Percentiles rank a stretch among this genome's conserved stretches.
Evolutionary conservation across 2,113 vertebrate genomes (phyloP).

Genomic region (Anarhynchus alexandrinus): DNA sequence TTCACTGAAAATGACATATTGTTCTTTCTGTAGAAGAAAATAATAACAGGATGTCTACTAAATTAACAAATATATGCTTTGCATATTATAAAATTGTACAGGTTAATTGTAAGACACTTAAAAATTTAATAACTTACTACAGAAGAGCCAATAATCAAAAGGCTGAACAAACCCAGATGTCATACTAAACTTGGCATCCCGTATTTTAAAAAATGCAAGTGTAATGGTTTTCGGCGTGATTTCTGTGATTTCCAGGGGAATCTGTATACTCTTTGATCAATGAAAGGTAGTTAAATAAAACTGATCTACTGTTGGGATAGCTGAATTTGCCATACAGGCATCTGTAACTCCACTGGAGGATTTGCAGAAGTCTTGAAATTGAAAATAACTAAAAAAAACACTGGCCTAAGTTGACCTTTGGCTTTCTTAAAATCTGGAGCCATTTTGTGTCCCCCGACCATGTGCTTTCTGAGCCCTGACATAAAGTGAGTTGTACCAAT

Average conservation of each 20-base stretch:
- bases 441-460: background rate
- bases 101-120: background rate
- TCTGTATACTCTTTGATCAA: background rate
- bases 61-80: background rate
- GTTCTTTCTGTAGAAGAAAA: background rate
- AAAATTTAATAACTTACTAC: background rate
- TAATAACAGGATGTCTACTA: background rate
- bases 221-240: background rate
- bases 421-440: slow-evolving; percentile 27
- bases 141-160: background rate
- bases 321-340: background rate
- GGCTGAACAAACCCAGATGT: background rate
- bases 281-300: background rate
- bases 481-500: background rate
- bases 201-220: background rate
- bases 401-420: slow-evolving; percentile 20
- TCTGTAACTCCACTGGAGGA: background rate
- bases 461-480: slow-evolving; percentile 1
- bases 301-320: background rate
- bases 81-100: background rate
- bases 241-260: background rate
- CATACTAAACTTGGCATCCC: background rate
- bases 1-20: background rate
- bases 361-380: background rate
- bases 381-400: slow-evolving; percentile 14